Evolutionary conservation across 2,113 vertebrate genomes (phyloP), one percentile per base, ranked within the genome.

Genomic region (Bathybates hornii): DNA sequence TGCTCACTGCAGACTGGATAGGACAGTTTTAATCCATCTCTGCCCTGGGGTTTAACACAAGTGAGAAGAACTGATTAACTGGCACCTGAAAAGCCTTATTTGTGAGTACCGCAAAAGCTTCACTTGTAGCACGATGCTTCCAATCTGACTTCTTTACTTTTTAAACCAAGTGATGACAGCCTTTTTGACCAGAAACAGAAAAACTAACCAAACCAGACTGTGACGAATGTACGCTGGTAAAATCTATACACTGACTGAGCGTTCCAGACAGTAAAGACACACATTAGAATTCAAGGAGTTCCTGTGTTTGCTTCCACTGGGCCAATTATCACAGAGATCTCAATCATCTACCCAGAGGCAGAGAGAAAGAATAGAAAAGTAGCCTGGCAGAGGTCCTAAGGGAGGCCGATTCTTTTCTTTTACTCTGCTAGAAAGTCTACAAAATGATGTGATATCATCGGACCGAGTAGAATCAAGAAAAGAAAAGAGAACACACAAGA

Each of bases 261-360:
- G 0, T 48, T 45, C 24, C 53, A 29, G 32, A 34, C 3, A 32
- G 79, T 57, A 16, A 86, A 68, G 50, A 82, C 50, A 76, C 50
- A 38, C 14, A 79, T 89, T 78, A 84, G 27, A 86, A 93, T 91
- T 88, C 32, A 89, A 59, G 19, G 24, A 78, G 54, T 17, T 14
- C 3, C 86, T 0, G 1, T 3, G 19, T 68, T 71, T 57, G 59
- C 57, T 71, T 91, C 80, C 56, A 85, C 21, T 3, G 2, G 3
- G 16, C 81, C 34, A 90, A 85, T 89, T 87, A 86, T 80, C 80
- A 86, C 68, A 17, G 86, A 86, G 32, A 87, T 82, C 89, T 87
- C 50, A 48, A 66, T 85, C 79, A 71, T 82, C 45, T 53, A 41
- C 86, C 68, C 32, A 4, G 13, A 81, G 50, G 71, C 45, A 87